Evolutionary conservation across 2,888 invertebrate species (phyloP).

Genomic region (Drosophila greeni): DNA sequence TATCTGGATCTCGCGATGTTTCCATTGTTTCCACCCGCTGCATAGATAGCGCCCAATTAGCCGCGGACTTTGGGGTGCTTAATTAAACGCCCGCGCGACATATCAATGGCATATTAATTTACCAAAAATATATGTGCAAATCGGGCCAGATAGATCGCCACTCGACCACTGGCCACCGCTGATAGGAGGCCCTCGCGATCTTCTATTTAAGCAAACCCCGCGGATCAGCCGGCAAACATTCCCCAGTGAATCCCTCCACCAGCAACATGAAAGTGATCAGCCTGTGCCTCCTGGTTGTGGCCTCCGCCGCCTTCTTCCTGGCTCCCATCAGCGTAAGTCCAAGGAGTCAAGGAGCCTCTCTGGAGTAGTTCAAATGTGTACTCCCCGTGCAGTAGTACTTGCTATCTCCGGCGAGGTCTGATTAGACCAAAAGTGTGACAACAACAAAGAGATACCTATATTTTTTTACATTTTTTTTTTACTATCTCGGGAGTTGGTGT

Average conservation of each 20-base stretch:
- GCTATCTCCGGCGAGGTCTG: neutral
- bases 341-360: neutral
- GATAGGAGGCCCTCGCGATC: constrained; percentile 1
- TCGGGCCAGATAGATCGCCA: constrained; percentile 7
- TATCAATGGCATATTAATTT: constrained; percentile 24
- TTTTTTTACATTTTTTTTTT: constrained; percentile 3
- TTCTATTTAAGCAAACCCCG: constrained; percentile 32
- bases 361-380: neutral
- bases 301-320: constrained; percentile 51
- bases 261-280: constrained; percentile 51
- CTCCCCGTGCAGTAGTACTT: neutral
- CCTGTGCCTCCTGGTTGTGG: constrained; percentile 48
- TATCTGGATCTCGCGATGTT: constrained; percentile 3
- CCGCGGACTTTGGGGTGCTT: constrained; percentile 32
- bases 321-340: constrained; percentile 48
- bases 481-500: neutral
- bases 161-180: constrained; percentile 4
- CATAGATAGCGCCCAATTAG: constrained; percentile 35
- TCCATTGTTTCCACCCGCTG: constrained; percentile 8
- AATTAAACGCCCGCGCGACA: constrained; percentile 27
- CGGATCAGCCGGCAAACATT: constrained; percentile 16
- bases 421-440: constrained; percentile 6
- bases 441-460: constrained; percentile 10
- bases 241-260: constrained; percentile 16
- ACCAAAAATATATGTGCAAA: constrained; percentile 11